Evolutionary conservation across 2,888 invertebrate genomes (phyloP).

Genomic region (Timema podura): DNA sequence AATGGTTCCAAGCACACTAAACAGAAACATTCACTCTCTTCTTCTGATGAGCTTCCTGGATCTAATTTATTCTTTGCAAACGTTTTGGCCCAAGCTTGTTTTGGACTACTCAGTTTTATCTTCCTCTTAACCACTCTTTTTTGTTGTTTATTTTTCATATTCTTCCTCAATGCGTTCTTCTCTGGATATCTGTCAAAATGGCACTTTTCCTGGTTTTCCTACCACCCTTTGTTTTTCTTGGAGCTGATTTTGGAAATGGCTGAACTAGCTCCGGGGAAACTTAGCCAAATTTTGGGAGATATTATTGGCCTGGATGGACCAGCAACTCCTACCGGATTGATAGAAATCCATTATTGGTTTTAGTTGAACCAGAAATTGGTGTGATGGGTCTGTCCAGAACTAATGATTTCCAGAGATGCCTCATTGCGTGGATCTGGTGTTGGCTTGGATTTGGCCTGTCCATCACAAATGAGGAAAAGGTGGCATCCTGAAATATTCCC

Average conservation of each 20-base stretch:
- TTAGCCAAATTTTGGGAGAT: no score
- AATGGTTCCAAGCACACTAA: no score
- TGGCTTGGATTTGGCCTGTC: neutral
- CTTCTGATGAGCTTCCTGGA: no score
- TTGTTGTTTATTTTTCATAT: neutral
- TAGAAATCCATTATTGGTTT: no score
- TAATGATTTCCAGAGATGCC: neutral
- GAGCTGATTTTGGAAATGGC: constrained; percentile 1
- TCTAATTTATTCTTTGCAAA: no score
- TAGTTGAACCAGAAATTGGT: no score
- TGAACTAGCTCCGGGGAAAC: neutral
- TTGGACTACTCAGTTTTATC: no score
- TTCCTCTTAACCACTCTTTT: neutral
- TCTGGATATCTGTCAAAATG: constrained; percentile 5
- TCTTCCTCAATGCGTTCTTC: neutral
- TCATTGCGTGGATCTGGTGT: neutral
- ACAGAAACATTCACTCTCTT: no score
- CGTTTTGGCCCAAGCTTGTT: no score
- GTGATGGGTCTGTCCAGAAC: no score
- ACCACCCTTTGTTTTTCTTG: neutral
- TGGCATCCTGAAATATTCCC: neutral
- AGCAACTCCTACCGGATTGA: no score
- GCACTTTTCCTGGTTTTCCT: constrained; percentile 10
- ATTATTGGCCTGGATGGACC: no score
- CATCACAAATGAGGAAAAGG: neutral